Base-by-base conservation (phyloP, 2,797 vertebrate genomes). In the Pipistrellus pygmaeus region DNA sequence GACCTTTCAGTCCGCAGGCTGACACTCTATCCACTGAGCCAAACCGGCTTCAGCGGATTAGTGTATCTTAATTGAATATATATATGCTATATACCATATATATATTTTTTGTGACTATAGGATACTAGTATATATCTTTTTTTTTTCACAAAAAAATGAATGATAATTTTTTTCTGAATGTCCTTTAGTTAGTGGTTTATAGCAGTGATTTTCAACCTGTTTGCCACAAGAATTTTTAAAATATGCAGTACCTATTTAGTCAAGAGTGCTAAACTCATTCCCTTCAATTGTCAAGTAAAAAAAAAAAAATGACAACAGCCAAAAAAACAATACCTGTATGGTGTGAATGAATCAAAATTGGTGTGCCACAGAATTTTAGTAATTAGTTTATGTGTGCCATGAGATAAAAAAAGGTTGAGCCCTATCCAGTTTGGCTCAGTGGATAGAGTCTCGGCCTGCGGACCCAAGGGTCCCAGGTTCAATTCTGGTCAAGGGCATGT, bases 101-200 rank as follows among this genome's bases (percentile, higher is more conserved):
- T 30, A 38, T 38, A 35, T 38, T 38, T 11, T 57, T 57, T 73
- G 25, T 55, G 21, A 35, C 35, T 25, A 35, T 62, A 62, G 62
- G n/a, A 69, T 75, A 53, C 53, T 21, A 53, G 53, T 21, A 64
- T 77, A 35, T 62, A 41, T 69, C 3, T 9, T 3, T 30, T 4
- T 90, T 81, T 85, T 92, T 32, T 9, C 38, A 95, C 25, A 77
- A 85, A 94, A 73, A 77, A 25, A 20, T 92, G 53, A 72, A 38
- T 0, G 38, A 38, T 38, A 38, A 55, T 55, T 85, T 87, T 84
- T 48, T 95, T 32, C 12, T 69, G 8, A 92, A 62, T 76, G 25
- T 57, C 8, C 3, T 92, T 71, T 69, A 55, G 2, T 48, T n/a
- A 68, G 35, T 44, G 41, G n/a, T 90, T 69, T 57, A 75, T 75